Evolutionary conservation across 2,888 invertebrate species (phyloP), one percentile per base, ranked within the genome.

Genomic region (Acleris laterana): DNA sequence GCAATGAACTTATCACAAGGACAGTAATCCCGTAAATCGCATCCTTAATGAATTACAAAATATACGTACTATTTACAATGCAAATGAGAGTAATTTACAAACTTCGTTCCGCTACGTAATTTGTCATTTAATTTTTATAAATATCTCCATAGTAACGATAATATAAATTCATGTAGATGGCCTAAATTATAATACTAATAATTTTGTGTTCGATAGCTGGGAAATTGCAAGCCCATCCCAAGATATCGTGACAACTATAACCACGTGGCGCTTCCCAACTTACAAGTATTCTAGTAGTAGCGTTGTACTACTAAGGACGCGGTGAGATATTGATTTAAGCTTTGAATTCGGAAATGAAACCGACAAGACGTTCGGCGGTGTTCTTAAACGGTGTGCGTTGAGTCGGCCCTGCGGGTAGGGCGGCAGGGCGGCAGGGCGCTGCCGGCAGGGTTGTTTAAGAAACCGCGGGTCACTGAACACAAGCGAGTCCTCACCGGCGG

Each of bases 101-200:
- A 88, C 82, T 83, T 82, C 81, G 78, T 78, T 84, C 83, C 75
- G 85, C 88, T 90, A 90, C 85, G 84, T 87, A 89, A 89, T 90
- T 90, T 92, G 89, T 91, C 86, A 88, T 89, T 88, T 88, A 82
- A 78, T 77, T 77, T 82, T 82, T 82, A 88, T 90, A 90, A 88
- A 90, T 89, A 90, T 78, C 74, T 83, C 75, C 82, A 77, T 78
- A 78, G 78, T 84, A 84, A 82, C 84, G 78, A 84, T 62, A 80
- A 82, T 83, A 88, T 89, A 89, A 89, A 87, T 88, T 89, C 85
- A 88, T 88, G 81, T 87, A 80, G 83, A 87, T 88, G 88, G 85
- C 87, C 86, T 90, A 89, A 89, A 88, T 81, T 80, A 84, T 88
- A 87, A 87, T 86, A 87, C 86, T 87, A 88, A 82, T 72, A 72